Evolutionary conservation across 2,797 vertebrate species (phyloP).

Genomic region (Macrochelys suwanniensis): DNA sequence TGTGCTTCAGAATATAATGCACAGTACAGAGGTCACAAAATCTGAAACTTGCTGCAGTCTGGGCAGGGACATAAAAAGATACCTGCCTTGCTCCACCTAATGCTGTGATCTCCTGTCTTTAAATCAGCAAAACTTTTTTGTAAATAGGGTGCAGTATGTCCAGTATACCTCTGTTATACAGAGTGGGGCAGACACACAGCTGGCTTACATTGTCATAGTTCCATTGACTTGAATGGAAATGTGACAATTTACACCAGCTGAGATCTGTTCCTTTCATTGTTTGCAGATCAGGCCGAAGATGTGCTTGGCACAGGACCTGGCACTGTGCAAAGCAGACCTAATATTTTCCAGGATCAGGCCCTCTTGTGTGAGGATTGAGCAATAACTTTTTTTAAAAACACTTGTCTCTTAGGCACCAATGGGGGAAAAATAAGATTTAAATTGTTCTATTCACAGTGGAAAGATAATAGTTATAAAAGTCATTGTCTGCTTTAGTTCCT

Average conservation of each 20-base stretch:
- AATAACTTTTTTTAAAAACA: neutral
- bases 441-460: neutral
- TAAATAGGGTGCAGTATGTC: neutral
- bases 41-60: accelerated
- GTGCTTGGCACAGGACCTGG: neutral
- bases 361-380: neutral
- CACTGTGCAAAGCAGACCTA: neutral
- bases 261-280: neutral
- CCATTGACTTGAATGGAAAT: neutral
- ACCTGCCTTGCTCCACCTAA: neutral
- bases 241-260: neutral
- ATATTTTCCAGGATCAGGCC: neutral
- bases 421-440: neutral
- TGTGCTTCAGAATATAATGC: neutral
- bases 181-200: neutral
- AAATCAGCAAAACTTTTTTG: neutral
- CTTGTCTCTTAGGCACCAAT: neutral
- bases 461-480: neutral
- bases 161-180: accelerated
- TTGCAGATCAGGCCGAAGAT: accelerated
- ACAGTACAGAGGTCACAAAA: neutral
- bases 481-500: neutral
- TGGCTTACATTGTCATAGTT: neutral
- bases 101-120: neutral
- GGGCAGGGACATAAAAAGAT: neutral